These are phyloP conservation scores for Phyllotreta striolata DNA, from an alignment of 2,888 invertebrate species.

Conservation along the genomic window DNA sequence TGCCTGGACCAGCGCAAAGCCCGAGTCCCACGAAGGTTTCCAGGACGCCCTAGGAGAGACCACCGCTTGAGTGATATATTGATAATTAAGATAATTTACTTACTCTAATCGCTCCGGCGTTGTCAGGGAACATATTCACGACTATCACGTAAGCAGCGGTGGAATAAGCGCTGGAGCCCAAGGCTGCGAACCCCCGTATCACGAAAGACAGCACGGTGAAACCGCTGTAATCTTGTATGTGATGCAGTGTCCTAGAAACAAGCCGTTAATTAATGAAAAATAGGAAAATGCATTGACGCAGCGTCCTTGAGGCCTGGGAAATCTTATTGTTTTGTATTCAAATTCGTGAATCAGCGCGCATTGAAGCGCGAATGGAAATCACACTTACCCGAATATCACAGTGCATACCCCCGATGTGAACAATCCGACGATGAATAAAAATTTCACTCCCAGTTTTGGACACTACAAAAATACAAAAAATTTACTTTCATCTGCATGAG, in stretches of 20 bases:
- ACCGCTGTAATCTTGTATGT: constrained; percentile 66
- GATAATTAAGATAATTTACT: constrained; percentile 47
- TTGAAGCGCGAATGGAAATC: neutral
- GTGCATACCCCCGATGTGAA: constrained; percentile 75
- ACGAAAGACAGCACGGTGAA: constrained; percentile 75
- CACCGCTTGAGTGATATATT: neutral
- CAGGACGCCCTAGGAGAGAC: constrained; percentile 67
- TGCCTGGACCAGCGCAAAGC: constrained; percentile 81
- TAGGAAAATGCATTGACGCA: neutral
- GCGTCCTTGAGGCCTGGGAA: neutral
- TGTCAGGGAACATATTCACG: constrained; percentile 77
- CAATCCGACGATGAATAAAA: constrained; percentile 73
- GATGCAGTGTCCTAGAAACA: constrained; percentile 68
- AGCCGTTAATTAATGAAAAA: constrained; percentile 24
- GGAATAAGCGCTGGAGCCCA: constrained; percentile 78
- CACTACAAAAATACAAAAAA: constrained; percentile 64
- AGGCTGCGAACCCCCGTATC: constrained; percentile 75
- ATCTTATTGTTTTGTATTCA: too few species aligned
- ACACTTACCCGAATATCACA: constrained; percentile 74
- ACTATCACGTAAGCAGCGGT: constrained; percentile 81
- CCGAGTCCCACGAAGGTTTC: constrained; percentile 84
- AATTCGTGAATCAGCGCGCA: neutral
- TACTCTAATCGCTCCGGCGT: constrained; percentile 75
- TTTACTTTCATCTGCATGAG: too few species aligned
- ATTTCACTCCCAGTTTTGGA: constrained; percentile 74